phyloP scores from a whole-genome alignment of 2,888 invertebrate species.

The Drosophila conformis region DNA sequence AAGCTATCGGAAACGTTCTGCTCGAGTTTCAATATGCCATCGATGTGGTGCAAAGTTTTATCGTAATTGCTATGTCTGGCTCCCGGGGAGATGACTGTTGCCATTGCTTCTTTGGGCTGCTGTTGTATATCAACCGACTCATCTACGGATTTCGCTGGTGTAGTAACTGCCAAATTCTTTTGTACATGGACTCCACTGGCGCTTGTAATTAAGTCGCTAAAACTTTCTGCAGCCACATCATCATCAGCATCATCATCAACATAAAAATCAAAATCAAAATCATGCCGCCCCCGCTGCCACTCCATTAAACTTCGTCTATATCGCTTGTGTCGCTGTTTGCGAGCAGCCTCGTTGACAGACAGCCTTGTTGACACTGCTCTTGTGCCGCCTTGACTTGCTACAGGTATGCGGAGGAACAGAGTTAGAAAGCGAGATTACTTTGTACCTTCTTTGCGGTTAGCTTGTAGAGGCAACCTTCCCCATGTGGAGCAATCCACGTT shows the following conservation, averaged over 20 bases:
- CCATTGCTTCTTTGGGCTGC: conserved; percentile 5
- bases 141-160: conserved; percentile 40
- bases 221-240: conserved; percentile 66
- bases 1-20: conserved; percentile 22
- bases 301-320: conserved; percentile 80
- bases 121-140: conserved; percentile 11
- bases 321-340: conserved; percentile 42
- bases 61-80: conserved; percentile 49
- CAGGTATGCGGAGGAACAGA: conserved; percentile 43
- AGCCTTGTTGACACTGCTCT: conserved; percentile 57
- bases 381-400: conserved; percentile 52
- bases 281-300: conserved; percentile 43
- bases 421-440: conserved; percentile 45
- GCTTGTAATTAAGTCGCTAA: conserved; percentile 81
- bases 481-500: conserved; percentile 16
- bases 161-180: conserved; percentile 53
- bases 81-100: conserved; percentile 30
- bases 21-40: conserved; percentile 80
- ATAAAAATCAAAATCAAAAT: conserved; percentile 9
- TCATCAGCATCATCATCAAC: conserved; percentile 34
- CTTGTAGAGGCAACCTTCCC: neutral
- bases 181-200: conserved; percentile 58
- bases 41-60: conserved; percentile 79
- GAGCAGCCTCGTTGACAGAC: conserved; percentile 45
- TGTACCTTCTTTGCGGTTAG: conserved; percentile 33